Percentiles rank a stretch among this genome's conserved stretches.
Evolutionary conservation across 2,888 invertebrate genomes (phyloP).

Genomic region (Dicyrtomina minuta): DNA sequence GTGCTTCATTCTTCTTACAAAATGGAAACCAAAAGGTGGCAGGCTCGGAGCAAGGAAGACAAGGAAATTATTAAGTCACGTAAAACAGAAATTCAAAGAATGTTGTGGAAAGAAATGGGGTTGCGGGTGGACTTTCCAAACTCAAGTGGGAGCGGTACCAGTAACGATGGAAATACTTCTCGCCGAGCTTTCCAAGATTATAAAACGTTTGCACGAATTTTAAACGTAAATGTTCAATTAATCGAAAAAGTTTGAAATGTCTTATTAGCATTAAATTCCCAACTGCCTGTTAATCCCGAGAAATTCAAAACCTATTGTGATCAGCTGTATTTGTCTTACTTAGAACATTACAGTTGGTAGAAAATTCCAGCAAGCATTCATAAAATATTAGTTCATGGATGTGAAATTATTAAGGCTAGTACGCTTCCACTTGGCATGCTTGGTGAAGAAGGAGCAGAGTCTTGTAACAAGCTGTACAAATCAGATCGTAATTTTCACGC

Average conservation of each 20-base stretch:
- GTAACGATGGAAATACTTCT: slow-evolving; percentile 38
- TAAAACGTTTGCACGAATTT: slow-evolving; percentile 20
- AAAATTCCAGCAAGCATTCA: slow-evolving; percentile 31
- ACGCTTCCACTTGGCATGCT: slow-evolving; percentile 34
- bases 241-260: slow-evolving; percentile 18
- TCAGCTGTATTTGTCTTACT: slow-evolving; percentile 10
- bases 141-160: slow-evolving; percentile 18
- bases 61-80: slow-evolving; percentile 9
- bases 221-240: slow-evolving; percentile 17
- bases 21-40: slow-evolving; percentile 2
- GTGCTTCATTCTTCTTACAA: slow-evolving; percentile 26
- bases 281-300: slow-evolving; percentile 21
- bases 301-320: slow-evolving; percentile 27
- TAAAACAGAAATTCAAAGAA: slow-evolving; percentile 16
- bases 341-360: slow-evolving; percentile 22
- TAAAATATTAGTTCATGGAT: slow-evolving; percentile 36
- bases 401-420: slow-evolving; percentile 9
- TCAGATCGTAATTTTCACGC: slow-evolving; percentile 24
- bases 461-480: slow-evolving; percentile 30
- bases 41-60: neutral
- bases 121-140: slow-evolving; percentile 28
- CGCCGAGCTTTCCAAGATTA: slow-evolving; percentile 17
- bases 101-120: slow-evolving; percentile 3
- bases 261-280: slow-evolving; percentile 21
- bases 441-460: slow-evolving; percentile 33